phyloP scores from a whole-genome alignment of 2,113 vertebrate genomes.

The Tetraodon nigroviridis region DNA sequence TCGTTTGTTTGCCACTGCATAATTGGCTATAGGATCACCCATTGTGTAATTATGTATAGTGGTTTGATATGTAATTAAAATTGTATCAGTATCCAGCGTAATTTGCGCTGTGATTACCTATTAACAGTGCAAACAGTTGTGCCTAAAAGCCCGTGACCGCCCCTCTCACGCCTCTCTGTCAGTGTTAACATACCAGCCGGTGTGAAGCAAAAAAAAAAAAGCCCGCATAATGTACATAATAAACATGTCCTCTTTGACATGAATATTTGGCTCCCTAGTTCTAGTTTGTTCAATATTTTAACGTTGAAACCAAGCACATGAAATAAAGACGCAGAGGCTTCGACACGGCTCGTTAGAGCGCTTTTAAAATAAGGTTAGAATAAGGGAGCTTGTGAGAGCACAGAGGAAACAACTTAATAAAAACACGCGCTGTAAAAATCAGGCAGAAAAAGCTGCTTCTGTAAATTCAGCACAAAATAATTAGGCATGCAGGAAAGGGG shows the following conservation, averaged over 20 bases:
- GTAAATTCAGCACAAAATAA: conserved; percentile 47
- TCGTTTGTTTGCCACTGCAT: conserved; percentile 67
- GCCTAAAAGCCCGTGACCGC: conserved; percentile 66
- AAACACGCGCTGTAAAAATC: conserved; percentile 29
- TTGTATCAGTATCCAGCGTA: conserved; percentile 65
- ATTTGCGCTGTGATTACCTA: conserved; percentile 69
- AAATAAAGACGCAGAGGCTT: conserved; percentile 33
- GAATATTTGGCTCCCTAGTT: too few relatives aligned
- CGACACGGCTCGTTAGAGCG: conserved; percentile 48
- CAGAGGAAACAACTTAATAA: conserved; percentile 50
- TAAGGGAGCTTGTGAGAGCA: conserved; percentile 43
- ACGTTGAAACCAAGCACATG: neutral
- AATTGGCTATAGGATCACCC: conserved; percentile 73
- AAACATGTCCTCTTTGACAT: neutral
- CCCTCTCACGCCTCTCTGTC: conserved; percentile 46
- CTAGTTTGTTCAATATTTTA: too few relatives aligned
- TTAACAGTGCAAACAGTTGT: conserved; percentile 68
- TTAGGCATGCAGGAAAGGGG: conserved; percentile 43
- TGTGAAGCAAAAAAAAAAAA: conserved; percentile 11
- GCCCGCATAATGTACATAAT: neutral
- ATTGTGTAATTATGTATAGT: conserved; percentile 72
- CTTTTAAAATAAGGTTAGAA: conserved; percentile 39
- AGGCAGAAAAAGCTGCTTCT: conserved; percentile 35
- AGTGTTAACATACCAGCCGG: conserved; percentile 40
- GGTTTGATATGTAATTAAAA: conserved; percentile 74